Percentiles rank a stretch among this genome's conserved stretches.
phyloP scores from a whole-genome alignment of 1,140 invertebrate genomes.

The Drosophila ercepeae region DNA sequence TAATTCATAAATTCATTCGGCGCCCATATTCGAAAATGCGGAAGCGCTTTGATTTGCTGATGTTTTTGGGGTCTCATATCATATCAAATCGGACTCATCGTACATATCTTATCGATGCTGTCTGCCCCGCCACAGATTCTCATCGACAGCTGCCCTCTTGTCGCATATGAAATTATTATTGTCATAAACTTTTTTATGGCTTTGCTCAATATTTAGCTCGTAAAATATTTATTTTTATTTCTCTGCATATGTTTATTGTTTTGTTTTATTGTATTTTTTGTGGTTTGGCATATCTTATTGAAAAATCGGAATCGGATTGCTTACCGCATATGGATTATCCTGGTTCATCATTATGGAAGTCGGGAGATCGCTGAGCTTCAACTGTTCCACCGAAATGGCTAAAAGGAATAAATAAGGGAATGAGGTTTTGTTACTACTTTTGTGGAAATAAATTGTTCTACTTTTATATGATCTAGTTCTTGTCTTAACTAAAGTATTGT shows the following conservation, averaged over 20 bases:
- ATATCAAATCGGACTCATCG: no score
- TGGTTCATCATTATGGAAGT: constrained; percentile 75
- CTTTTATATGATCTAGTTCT: not conserved
- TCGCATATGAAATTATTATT: constrained; percentile 44
- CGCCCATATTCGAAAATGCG: constrained; percentile 70
- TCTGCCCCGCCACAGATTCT: constrained; percentile 15
- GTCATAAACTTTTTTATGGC: constrained; percentile 63
- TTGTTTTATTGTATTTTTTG: constrained; percentile 2
- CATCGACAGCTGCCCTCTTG: constrained; percentile 18
- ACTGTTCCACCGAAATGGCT: constrained; percentile 20
- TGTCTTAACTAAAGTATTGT: not conserved
- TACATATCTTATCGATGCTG: constrained; percentile 27
- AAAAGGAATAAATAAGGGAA: constrained; percentile 14
- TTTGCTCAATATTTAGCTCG: constrained; percentile 65
- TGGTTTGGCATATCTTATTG: constrained; percentile 2
- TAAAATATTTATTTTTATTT: constrained; percentile 54
- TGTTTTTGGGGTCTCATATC: constrained; percentile 41
- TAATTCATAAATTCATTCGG: constrained; percentile 75
- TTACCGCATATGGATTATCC: constrained; percentile 83
- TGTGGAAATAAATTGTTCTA: no score
- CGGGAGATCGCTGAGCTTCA: constrained; percentile 2
- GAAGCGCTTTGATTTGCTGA: constrained; percentile 67
- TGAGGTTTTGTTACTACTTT: no score
- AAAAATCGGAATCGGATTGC: constrained; percentile 30
- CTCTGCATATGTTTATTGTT: constrained; percentile 4